Percentiles rank a stretch among this genome's conserved stretches.
These are phyloP conservation scores for Sussaba pulchella DNA, from an alignment of 2,888 invertebrate genomes.

Conservation along the genomic window DNA sequence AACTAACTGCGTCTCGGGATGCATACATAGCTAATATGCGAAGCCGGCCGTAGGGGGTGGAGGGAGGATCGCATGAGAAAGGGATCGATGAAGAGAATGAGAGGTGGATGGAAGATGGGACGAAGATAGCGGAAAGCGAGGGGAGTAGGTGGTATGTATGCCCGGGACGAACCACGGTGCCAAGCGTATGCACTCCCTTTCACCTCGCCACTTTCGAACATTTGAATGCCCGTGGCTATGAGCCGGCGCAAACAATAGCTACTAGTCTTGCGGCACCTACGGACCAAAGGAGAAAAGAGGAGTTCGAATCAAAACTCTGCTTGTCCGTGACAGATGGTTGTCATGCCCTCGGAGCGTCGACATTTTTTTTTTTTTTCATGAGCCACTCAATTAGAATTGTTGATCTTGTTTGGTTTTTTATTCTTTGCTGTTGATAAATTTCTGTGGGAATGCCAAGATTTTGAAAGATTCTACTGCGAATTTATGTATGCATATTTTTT, in stretches of 20 bases:
- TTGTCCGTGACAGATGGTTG: neutral
- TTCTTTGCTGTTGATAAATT: too few relatives aligned
- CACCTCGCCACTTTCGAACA: slow-evolving; percentile 53
- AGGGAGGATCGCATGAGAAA: neutral
- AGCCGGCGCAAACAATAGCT: slow-evolving; percentile 34
- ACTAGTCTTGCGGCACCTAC: slow-evolving; percentile 12
- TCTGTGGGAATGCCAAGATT: too few relatives aligned
- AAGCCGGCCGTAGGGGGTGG: slow-evolving; percentile 35
- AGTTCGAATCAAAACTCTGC: slow-evolving; percentile 19
- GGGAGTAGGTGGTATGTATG: neutral
- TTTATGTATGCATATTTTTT: too few relatives aligned
- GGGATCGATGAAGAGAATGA: slow-evolving; percentile 15
- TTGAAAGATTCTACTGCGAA: too few relatives aligned
- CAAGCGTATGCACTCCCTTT: slow-evolving; percentile 15
- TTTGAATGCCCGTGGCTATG: slow-evolving; percentile 35
- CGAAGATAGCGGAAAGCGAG: neutral
- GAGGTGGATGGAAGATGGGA: slow-evolving; percentile 22
- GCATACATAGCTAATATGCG: slow-evolving; percentile 69
- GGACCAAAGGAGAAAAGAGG: neutral
- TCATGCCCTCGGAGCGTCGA: neutral
- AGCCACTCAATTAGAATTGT: too few relatives aligned
- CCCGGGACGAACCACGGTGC: neutral
- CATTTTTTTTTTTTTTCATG: neutral
- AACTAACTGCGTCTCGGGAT: slow-evolving; percentile 76
- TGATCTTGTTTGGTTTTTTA: too few relatives aligned